Conservation (phyloP, 2,113 vertebrate species). For the Amia ocellicauda region DNA sequence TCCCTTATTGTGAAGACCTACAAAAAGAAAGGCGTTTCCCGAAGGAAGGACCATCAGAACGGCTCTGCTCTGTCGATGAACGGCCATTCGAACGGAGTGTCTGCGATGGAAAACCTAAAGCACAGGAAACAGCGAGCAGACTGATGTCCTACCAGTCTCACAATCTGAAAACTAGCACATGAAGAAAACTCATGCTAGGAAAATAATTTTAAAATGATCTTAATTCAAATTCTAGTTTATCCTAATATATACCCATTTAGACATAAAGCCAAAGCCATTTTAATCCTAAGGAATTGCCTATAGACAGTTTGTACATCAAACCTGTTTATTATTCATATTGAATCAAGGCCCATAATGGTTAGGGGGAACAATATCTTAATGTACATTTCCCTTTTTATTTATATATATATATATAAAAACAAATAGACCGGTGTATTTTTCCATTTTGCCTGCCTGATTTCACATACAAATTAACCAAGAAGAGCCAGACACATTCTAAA, state of each 20-base stretch:
- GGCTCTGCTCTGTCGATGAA: conserved; percentile 68
- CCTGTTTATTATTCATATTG: conserved; percentile 43
- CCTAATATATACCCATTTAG: conserved; percentile 38
- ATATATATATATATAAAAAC: background rate
- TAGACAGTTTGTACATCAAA: conserved; percentile 42
- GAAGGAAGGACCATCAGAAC: conserved; percentile 78
- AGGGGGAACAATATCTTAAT: conserved; percentile 13
- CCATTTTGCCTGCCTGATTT: no score
- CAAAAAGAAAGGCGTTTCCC: conserved; percentile 72
- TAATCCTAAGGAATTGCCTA: conserved; percentile 35
- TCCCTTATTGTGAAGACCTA: conserved; percentile 76
- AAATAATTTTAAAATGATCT: conserved; percentile 16
- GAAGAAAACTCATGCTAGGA: conserved; percentile 35
- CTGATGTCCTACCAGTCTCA: conserved; percentile 55
- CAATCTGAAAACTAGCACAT: conserved; percentile 31
- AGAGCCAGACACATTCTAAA: no score
- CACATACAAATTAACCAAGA: no score
- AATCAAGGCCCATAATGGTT: conserved; percentile 32
- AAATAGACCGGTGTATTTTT: background rate
- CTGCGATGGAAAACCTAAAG: conserved; percentile 62
- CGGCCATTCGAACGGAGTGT: conserved; percentile 74
- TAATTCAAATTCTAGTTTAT: conserved; percentile 26
- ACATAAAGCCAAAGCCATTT: conserved; percentile 44
- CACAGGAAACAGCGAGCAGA: conserved; percentile 80
- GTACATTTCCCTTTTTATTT: conserved; percentile 8